Evolutionary conservation across 2,797 vertebrate species (phyloP).

Genomic region (Adrianichthys oophorus): DNA sequence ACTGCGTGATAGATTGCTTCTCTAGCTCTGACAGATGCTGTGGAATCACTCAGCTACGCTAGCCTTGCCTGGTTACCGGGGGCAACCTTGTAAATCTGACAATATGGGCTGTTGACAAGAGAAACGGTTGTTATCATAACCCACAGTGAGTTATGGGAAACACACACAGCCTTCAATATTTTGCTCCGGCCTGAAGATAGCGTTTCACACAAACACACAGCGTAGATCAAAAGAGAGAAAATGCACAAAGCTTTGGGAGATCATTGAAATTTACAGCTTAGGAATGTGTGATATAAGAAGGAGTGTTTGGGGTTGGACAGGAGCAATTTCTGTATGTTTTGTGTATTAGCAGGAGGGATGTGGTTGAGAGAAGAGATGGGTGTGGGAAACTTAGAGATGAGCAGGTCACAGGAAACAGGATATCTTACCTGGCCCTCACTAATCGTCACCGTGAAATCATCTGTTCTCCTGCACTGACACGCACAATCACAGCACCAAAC

Average conservation of each 20-base stretch:
- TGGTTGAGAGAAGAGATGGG: constrained; percentile 67
- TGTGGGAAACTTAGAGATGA: constrained; percentile 70
- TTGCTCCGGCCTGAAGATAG: constrained; percentile 44
- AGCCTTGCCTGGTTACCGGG: constrained; percentile 68
- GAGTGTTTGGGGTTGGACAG: constrained; percentile 15
- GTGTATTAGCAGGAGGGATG: constrained; percentile 49
- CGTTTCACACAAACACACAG: constrained; percentile 29
- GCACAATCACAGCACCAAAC: constrained; percentile 15
- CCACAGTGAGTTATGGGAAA: constrained; percentile 70
- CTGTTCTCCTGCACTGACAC: constrained; percentile 12
- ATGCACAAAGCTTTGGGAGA: constrained; percentile 41
- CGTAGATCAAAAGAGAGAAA: constrained; percentile 32
- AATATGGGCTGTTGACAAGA: constrained; percentile 78
- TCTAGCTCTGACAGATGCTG: constrained; percentile 69
- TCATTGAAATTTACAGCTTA: constrained; percentile 55
- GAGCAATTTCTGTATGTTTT: constrained; percentile 51
- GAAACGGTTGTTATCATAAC: constrained; percentile 79
- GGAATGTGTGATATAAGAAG: constrained; percentile 23
- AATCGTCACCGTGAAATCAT: constrained; percentile 69
- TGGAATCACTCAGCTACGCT: constrained; percentile 71
- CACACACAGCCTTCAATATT: constrained; percentile 52
- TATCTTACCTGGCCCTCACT: constrained; percentile 69
- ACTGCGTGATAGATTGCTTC: constrained; percentile 62
- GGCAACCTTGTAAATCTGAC: constrained; percentile 78
- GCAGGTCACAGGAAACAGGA: constrained; percentile 76